Evolutionary conservation across 1,140 invertebrate species (phyloP).

Genomic region (Drosophila pandora): DNA sequence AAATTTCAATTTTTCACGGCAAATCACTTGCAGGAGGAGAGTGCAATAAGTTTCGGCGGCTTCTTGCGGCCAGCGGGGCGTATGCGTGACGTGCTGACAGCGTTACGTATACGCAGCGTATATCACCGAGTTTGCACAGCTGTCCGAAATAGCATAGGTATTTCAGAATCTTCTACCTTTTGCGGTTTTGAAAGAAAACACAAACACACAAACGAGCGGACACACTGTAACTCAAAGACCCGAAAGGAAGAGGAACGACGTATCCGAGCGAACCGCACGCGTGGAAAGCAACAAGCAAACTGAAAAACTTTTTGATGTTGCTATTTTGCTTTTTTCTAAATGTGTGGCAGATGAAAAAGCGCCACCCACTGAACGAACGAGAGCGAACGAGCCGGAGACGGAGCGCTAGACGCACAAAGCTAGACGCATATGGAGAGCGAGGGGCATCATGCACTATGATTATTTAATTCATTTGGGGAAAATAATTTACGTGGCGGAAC

Average conservation of each 20-base stretch:
- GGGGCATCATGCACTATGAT: constrained; percentile 19
- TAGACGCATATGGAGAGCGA: neutral
- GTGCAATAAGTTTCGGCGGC: constrained; percentile 11
- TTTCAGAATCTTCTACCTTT: constrained; percentile 69
- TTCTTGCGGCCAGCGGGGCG: constrained; percentile 7
- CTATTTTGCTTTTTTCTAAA: constrained; percentile 76
- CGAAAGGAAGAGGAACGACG: neutral
- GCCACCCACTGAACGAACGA: constrained; percentile 13
- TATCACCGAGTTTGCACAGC: constrained; percentile 61
- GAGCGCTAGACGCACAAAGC: neutral
- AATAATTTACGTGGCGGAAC: constrained; percentile 57
- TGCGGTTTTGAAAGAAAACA: constrained; percentile 31
- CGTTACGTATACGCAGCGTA: constrained; percentile 69
- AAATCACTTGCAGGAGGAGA: constrained; percentile 20
- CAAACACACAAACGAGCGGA: constrained; percentile 4
- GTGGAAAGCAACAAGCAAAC: constrained; percentile 80
- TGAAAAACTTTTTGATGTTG: constrained; percentile 80
- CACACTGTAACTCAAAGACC: constrained; percentile 2
- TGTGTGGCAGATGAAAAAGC: constrained; percentile 73
- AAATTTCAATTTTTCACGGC: constrained; percentile 44
- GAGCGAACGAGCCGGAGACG: neutral
- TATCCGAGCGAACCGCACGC: constrained; percentile 61
- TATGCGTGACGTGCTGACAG: constrained; percentile 28
- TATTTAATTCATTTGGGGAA: constrained; percentile 9
- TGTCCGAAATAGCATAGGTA: constrained; percentile 59